A percentile compares a stretch with the other conserved stretches of the same genome.
These are phyloP conservation scores for Ursus arctos DNA, from an alignment of 2,113 vertebrate species.

Conservation along the genomic window DNA sequence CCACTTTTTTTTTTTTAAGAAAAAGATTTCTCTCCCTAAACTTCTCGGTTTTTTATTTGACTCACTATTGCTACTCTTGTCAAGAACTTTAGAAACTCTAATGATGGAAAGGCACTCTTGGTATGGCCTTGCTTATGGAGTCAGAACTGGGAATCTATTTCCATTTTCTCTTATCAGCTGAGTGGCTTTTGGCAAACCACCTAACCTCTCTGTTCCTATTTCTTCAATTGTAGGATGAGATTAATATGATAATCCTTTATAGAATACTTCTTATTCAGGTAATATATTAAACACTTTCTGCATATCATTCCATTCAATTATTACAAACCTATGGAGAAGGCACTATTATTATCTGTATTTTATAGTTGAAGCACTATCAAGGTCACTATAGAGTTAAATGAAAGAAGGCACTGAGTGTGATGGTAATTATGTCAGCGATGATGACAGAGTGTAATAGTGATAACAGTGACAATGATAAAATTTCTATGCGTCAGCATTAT, in stretches of 20 bases:
- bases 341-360: conserved; percentile 18
- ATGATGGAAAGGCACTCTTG: neutral
- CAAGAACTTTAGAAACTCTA: neutral
- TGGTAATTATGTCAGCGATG: neutral
- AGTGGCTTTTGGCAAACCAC: neutral
- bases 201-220: neutral
- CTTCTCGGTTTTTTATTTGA: neutral
- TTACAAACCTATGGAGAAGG: neutral
- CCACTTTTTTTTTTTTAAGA: neutral
- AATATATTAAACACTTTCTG: neutral
- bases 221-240: neutral
- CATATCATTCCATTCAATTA: neutral
- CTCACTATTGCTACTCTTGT: neutral
- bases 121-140: neutral
- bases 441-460: neutral
- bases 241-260: neutral
- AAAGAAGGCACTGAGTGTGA: conserved; percentile 5
- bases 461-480: neutral
- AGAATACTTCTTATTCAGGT: neutral
- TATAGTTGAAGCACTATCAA: conserved; percentile 31
- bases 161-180: neutral
- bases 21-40: neutral
- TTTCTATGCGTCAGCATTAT: neutral
- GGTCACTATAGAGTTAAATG: conserved; percentile 15
- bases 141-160: neutral